Evolutionary conservation across 1,140 invertebrate genomes (phyloP).

Genomic region (Ostrea denselamellosa): DNA sequence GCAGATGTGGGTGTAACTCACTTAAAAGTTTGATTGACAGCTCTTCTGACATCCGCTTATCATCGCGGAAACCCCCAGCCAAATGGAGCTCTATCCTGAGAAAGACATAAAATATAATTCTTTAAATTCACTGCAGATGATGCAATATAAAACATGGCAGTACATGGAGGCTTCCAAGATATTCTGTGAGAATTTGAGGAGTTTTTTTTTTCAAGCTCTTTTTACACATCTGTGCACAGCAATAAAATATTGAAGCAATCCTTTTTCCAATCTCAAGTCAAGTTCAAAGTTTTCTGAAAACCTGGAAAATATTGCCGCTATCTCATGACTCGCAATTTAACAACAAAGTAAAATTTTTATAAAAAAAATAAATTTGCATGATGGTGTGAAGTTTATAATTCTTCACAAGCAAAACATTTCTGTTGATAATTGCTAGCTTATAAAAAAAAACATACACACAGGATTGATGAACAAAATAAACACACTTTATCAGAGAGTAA

Average conservation of each 20-base stretch:
- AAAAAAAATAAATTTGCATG: background rate
- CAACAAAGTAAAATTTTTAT: background rate
- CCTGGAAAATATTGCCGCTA: background rate
- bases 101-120: conserved; percentile 37
- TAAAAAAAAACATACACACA: background rate
- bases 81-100: conserved; percentile 90
- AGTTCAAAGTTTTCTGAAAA: background rate
- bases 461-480: background rate
- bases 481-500: background rate
- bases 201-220: too few species aligned
- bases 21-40: conserved; percentile 93
- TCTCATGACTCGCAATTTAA: background rate
- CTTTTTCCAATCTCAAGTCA: background rate
- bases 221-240: too few species aligned
- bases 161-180: background rate
- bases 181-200: too few species aligned
- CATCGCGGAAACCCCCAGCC: conserved; percentile 93
- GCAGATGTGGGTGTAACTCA: conserved; percentile 78
- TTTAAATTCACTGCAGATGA: background rate
- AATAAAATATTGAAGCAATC: background rate
- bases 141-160: background rate
- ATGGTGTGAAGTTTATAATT: background rate
- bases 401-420: background rate
- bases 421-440: background rate
- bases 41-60: conserved; percentile 90